phyloP scores from a whole-genome alignment of 2,797 vertebrate species.

The Chiroxiphia lanceolata region DNA sequence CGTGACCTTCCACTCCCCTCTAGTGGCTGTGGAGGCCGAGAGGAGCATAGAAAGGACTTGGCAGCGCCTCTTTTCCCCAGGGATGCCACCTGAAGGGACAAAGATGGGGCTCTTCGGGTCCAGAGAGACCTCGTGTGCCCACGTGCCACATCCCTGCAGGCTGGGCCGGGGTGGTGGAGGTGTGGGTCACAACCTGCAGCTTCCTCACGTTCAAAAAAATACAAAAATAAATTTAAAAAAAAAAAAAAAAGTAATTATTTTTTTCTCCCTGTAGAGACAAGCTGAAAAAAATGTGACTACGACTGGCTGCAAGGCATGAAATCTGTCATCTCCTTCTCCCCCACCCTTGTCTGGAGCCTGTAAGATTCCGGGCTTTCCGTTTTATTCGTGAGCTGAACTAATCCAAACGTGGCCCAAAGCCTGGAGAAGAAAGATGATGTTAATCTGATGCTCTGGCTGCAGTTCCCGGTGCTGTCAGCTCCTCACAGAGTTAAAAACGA shows the following conservation, averaged over 20 bases:
- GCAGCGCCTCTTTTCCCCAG: accelerated
- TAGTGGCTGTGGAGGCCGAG: not conserved
- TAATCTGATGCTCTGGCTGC: constrained; percentile 15
- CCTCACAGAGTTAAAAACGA: not conserved
- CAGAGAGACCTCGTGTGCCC: accelerated
- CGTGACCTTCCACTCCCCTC: constrained; percentile 22
- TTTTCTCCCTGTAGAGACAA: not conserved
- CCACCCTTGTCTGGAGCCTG: not conserved
- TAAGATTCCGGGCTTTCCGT: accelerated
- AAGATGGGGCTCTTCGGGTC: not conserved
- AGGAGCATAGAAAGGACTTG: not conserved
- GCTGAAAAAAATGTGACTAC: not conserved
- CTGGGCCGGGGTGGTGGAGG: not conserved
- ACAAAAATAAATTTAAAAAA: not conserved
- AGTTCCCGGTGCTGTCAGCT: constrained; percentile 4
- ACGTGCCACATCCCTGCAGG: no score
- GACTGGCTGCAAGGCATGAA: not conserved
- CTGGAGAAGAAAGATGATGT: not conserved
- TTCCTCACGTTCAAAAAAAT: not conserved
- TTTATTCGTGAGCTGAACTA: not conserved
- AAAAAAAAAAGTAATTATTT: not conserved
- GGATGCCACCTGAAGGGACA: not conserved
- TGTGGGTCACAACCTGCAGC: not conserved
- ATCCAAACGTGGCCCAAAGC: not conserved
- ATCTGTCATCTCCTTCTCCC: not conserved